Conservation (phyloP, 2,113 vertebrate genomes). For the Notothenia rossii region DNA sequence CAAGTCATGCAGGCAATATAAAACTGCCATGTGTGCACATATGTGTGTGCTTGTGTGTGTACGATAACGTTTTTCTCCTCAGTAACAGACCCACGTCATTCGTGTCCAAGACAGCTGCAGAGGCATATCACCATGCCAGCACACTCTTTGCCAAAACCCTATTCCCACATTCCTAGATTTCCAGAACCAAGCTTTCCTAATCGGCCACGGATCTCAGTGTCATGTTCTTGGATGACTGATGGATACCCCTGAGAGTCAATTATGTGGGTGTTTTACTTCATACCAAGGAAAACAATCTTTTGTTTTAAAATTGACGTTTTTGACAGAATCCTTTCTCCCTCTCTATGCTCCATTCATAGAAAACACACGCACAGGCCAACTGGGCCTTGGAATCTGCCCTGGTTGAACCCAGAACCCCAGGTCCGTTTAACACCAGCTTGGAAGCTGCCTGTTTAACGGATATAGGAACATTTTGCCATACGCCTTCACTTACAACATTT, state of each 20-base stretch:
- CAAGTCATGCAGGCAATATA: not conserved
- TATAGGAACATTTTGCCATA: constrained; percentile 29
- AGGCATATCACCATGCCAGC: constrained; percentile 50
- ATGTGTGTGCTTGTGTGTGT: constrained; percentile 16
- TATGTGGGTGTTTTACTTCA: constrained; percentile 58
- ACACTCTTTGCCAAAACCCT: constrained; percentile 60
- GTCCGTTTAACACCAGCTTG: constrained; percentile 19
- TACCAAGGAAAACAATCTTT: constrained; percentile 28
- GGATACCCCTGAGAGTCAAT: constrained; percentile 44
- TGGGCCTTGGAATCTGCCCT: constrained; percentile 35
- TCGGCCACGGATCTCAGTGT: constrained; percentile 68
- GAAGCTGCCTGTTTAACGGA: constrained; percentile 25
- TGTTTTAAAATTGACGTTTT: constrained; percentile 54
- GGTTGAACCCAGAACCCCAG: constrained; percentile 35
- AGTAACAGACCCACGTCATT: constrained; percentile 55
- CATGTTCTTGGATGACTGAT: constrained; percentile 68
- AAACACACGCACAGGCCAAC: constrained; percentile 34
- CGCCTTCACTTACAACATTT: constrained; percentile 44
- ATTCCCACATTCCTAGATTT: constrained; percentile 80
- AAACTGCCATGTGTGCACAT: constrained; percentile 7
- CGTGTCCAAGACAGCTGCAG: constrained; percentile 74
- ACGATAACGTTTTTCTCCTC: constrained; percentile 47
- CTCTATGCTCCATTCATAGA: constrained; percentile 56
- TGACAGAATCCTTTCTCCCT: constrained; percentile 41
- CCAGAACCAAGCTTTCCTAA: constrained; percentile 68